A percentile compares a stretch with the other conserved stretches of the same genome.
phyloP scores from a whole-genome alignment of 35 echinoderm and acorn worm genomes.

The Eucidaris tribuloides region DNA sequence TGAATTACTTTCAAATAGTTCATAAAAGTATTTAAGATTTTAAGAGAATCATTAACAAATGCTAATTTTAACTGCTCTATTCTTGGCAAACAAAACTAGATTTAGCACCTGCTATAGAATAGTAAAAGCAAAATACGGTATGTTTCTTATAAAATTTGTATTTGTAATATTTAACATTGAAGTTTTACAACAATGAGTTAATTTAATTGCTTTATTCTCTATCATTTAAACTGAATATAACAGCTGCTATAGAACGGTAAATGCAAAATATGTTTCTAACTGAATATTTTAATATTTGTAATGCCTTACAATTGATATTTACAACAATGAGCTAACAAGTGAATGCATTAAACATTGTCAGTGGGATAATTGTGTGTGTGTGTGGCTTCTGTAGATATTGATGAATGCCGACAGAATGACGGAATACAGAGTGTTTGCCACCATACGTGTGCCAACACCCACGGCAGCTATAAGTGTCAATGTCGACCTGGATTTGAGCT shows the following conservation, averaged over 20 bases:
- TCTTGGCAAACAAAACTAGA: too few relatives aligned
- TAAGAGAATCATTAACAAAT: too few relatives aligned
- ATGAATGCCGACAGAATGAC: slow-evolving; percentile 73
- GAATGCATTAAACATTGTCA: not conserved
- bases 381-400: slow-evolving; percentile 66
- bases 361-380: not conserved
- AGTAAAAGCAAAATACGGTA: too few relatives aligned
- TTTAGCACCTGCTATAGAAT: too few relatives aligned
- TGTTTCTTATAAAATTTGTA: too few relatives aligned
- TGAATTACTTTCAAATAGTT: too few relatives aligned
- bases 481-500: slow-evolving; percentile 78
- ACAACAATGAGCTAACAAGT: not conserved
- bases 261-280: not conserved
- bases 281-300: not conserved
- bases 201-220: not conserved
- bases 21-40: too few relatives aligned
- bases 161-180: too few relatives aligned
- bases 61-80: too few relatives aligned
- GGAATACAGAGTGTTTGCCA: slow-evolving; percentile 48
- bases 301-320: not conserved
- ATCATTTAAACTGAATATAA: not conserved
- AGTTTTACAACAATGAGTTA: too few relatives aligned
- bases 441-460: slow-evolving; percentile 81
- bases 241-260: not conserved
- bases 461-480: slow-evolving; percentile 83